These are phyloP conservation scores for Notolepis coatsorum DNA, from an alignment of 2,797 vertebrate species.

Conservation along the genomic window DNA sequence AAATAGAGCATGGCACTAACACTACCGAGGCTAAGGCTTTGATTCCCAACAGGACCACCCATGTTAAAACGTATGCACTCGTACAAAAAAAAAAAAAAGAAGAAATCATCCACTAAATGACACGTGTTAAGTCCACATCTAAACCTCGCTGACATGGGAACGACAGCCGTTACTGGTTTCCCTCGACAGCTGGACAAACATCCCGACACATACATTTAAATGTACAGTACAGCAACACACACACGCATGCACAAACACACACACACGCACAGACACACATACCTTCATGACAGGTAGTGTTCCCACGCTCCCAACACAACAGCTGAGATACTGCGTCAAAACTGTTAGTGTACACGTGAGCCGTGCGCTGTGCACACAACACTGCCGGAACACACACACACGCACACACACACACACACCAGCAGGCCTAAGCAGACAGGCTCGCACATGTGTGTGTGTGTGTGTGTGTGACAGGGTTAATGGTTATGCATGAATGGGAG, in stretches of 20 bases:
- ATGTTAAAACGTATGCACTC: too few species aligned
- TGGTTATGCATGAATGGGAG: constrained; percentile 51
- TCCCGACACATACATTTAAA: constrained; percentile 6
- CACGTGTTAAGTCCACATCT: too few species aligned
- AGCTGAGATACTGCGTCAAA: constrained; percentile 47
- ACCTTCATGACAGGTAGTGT: constrained; percentile 12
- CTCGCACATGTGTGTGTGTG: constrained; percentile 3
- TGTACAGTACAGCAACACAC: neutral
- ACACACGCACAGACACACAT: constrained; percentile 1
- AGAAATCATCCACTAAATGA: too few species aligned
- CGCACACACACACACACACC: constrained; percentile 9
- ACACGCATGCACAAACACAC: constrained; percentile 10
- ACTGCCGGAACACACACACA: neutral
- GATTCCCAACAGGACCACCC: too few species aligned
- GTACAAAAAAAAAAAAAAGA: too few species aligned
- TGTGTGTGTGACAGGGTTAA: constrained; percentile 11
- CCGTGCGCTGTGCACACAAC: neutral
- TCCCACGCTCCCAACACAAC: constrained; percentile 24
- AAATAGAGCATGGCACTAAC: too few species aligned
- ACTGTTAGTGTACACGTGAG: neutral
- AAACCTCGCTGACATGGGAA: constrained; percentile 34
- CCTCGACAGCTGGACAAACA: constrained; percentile 55
- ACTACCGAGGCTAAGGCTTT: too few species aligned
- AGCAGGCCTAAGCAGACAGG: neutral
- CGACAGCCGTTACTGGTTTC: constrained; percentile 43